Percentiles rank a stretch among this genome's conserved stretches.
phyloP scores from a whole-genome alignment of 2,797 vertebrate genomes.

The Linurgus olivaceus region DNA sequence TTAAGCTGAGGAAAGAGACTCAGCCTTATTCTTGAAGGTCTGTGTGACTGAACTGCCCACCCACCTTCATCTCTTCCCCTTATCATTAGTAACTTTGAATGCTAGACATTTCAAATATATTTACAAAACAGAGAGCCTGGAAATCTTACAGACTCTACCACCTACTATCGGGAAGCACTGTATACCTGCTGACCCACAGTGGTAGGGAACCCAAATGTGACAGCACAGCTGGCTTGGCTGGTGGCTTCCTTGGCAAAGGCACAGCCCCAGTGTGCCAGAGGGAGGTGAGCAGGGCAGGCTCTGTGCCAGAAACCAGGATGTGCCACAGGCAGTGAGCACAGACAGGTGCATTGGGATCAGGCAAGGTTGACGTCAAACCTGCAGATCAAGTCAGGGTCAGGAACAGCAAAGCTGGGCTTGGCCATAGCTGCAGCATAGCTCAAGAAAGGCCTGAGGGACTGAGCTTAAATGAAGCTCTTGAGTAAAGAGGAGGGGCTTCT shows the following conservation, averaged over 20 bases:
- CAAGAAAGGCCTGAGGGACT: neutral
- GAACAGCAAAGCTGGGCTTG: neutral
- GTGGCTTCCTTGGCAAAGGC: neutral
- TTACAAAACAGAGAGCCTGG: neutral
- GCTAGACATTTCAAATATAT: neutral
- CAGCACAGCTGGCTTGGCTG: neutral
- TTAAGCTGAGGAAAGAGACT: neutral
- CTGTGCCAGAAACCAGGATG: neutral
- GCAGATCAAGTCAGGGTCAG: neutral
- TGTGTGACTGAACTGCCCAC: neutral
- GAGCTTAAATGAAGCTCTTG: neutral
- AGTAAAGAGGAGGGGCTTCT: neutral
- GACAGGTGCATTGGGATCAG: neutral
- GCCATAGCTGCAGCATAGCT: neutral
- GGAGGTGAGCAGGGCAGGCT: neutral
- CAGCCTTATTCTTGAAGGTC: neutral
- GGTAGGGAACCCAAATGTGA: neutral
- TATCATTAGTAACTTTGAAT: neutral
- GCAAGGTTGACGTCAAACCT: neutral
- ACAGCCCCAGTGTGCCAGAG: neutral
- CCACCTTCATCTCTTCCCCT: neutral
- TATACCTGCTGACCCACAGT: neutral
- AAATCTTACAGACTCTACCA: neutral
- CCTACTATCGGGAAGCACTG: accelerated
- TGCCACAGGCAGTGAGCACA: neutral